A percentile compares a stretch with the other conserved stretches of the same genome.
These are phyloP conservation scores for Opisthograptis luteolata DNA, from an alignment of 2,888 invertebrate species.

Conservation along the genomic window DNA sequence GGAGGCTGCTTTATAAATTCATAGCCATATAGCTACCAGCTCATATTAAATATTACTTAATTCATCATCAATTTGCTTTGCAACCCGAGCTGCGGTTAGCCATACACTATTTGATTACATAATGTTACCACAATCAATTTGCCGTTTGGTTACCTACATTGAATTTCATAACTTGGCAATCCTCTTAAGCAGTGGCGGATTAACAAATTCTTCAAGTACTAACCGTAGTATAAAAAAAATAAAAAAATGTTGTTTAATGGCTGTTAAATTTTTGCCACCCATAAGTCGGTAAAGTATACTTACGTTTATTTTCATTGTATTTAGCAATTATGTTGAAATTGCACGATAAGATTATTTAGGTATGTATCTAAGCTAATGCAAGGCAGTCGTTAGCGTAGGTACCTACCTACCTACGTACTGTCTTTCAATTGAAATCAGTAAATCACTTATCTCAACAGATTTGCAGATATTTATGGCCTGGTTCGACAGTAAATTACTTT, in stretches of 20 bases:
- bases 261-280: too few relatives aligned
- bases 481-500: constrained; percentile 1
- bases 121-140: constrained; percentile 36
- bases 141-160: constrained; percentile 27
- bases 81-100: constrained; percentile 28
- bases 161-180: constrained; percentile 30
- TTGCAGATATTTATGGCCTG: constrained; percentile 2
- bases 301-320: too few relatives aligned
- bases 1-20: too few relatives aligned
- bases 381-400: too few relatives aligned
- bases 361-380: too few relatives aligned
- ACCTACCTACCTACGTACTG: too few relatives aligned
- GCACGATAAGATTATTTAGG: too few relatives aligned
- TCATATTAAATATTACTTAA: constrained; percentile 22
- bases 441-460: neutral
- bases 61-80: constrained; percentile 19
- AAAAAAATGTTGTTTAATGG: too few relatives aligned
- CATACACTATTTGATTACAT: constrained; percentile 29
- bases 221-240: too few relatives aligned
- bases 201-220: too few relatives aligned
- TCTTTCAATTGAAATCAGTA: neutral
- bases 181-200: constrained; percentile 7
- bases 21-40: neutral
- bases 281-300: too few relatives aligned
- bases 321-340: too few relatives aligned